Evolutionary conservation across 2,113 vertebrate species (phyloP), one percentile per base, ranked within the genome.

Genomic region (Ginglymostoma cirratum): DNA sequence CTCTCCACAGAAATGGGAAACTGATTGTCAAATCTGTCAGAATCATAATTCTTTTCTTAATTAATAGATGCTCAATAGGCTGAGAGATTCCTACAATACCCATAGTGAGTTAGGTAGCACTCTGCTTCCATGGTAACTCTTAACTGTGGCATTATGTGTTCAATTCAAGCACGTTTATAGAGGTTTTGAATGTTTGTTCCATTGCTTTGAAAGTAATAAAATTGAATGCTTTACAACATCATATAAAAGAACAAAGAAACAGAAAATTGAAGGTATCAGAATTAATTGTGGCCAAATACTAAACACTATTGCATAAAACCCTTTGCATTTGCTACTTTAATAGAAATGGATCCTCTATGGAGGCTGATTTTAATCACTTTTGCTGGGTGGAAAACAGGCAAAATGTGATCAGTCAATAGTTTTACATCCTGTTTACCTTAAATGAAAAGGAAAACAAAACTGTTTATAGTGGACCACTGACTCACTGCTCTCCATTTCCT

Each of bases 191-290:
- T 48, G 93, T 42, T 94, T 94, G 92, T 94, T 94, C 67, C 42
- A 72, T 72, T 70, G 45, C 92, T 72, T 72, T 70, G 93, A 92
- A 92, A 92, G 65, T 92, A 66, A 92, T 89, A 55, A 86, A 89
- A 27, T 30, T 15, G 45, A 2, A 89, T 34, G 24, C 86, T 34
- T 34, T 61, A 89, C 15, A 66, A 92, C 34, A 66, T n/a, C 89
- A 65, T 66, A 90, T 17, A 90, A 34, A 89, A 90, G 52, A 92
- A 92, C 19, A 5, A 86, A 86, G 21, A n/a, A 65, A 38, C 12
- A 92, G 55, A 92, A 92, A n/a, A 15, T 5, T 92, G 55, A 92
- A 92, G 89, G 55, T 17, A 17, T 92, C 89, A 66, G 55, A 92
- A 65, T 92, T 92, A 65, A 61, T 38, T 34, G 61, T 21, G 2